Percentiles rank a stretch among this genome's conserved stretches.
Conservation (phyloP, 2,113 vertebrate species). For the Noctilio leporinus region DNA sequence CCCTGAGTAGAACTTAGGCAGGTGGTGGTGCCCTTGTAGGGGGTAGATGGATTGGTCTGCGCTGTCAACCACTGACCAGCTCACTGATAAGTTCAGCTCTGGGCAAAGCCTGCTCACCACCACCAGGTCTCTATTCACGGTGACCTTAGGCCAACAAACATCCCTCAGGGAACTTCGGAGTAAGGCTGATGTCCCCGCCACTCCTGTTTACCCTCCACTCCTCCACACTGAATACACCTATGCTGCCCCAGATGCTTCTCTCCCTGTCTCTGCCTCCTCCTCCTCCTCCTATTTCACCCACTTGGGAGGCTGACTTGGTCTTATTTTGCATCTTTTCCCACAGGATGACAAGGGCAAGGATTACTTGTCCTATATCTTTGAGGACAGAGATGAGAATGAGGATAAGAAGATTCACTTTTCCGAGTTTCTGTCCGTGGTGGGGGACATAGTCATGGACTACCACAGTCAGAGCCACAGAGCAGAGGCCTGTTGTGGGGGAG, state of each 20-base stretch:
- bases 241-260: neutral
- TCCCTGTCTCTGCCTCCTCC: neutral
- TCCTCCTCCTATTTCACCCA: neutral
- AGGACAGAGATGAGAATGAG: neutral
- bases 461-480: too few species aligned
- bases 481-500: too few species aligned
- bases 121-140: too few species aligned
- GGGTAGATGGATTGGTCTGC: neutral
- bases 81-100: neutral
- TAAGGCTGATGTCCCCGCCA: rapidly evolving
- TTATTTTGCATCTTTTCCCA: neutral
- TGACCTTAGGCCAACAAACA: too few species aligned
- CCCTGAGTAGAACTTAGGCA: neutral
- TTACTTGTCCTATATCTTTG: neutral
- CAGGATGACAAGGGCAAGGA: neutral
- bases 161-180: neutral
- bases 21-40: neutral
- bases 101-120: neutral
- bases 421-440: too few species aligned
- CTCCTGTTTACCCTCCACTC: rapidly evolving
- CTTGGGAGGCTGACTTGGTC: neutral
- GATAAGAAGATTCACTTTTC: too few species aligned
- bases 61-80: neutral
- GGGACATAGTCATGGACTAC: too few species aligned
- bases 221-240: too few species aligned